phyloP scores from a whole-genome alignment of 1,140 invertebrate genomes.

The Eupeodes corollae region DNA sequence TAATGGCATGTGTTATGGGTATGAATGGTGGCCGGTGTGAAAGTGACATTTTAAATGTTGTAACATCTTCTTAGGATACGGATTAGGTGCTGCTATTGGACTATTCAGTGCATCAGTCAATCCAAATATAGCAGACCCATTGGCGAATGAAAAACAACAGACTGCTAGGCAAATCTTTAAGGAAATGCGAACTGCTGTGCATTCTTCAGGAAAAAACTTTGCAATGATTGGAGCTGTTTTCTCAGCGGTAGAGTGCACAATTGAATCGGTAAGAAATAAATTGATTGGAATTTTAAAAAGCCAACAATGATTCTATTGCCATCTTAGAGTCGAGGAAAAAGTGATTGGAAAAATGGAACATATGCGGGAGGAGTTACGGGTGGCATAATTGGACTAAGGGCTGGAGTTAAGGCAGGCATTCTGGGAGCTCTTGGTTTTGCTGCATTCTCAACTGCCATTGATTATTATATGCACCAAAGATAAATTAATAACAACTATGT shows the following conservation, averaged over 20 bases:
- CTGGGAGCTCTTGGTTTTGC: conserved; percentile 91
- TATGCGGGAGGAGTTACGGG: conserved; percentile 89
- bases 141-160: conserved; percentile 64
- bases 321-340: conserved; percentile 75
- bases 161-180: conserved; percentile 69
- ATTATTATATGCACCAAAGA: conserved; percentile 73
- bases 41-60: background rate
- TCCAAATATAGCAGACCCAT: conserved; percentile 62
- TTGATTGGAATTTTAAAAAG: background rate
- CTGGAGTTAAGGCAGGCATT: conserved; percentile 83
- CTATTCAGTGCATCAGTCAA: conserved; percentile 92
- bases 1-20: conserved; percentile 84
- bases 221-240: conserved; percentile 88
- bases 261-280: conserved; percentile 62
- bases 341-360: conserved; percentile 93
- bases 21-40: conserved; percentile 10
- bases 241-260: conserved; percentile 81
- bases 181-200: conserved; percentile 85
- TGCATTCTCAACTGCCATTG: conserved; percentile 87
- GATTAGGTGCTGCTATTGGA: conserved; percentile 84
- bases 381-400: conserved; percentile 88
- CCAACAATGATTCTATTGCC: background rate
- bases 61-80: conserved; percentile 66
- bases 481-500: conserved; percentile 8
- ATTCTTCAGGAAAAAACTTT: conserved; percentile 96